Evolutionary conservation across 2,888 invertebrate species (phyloP).

Genomic region (Hyles lineata): DNA sequence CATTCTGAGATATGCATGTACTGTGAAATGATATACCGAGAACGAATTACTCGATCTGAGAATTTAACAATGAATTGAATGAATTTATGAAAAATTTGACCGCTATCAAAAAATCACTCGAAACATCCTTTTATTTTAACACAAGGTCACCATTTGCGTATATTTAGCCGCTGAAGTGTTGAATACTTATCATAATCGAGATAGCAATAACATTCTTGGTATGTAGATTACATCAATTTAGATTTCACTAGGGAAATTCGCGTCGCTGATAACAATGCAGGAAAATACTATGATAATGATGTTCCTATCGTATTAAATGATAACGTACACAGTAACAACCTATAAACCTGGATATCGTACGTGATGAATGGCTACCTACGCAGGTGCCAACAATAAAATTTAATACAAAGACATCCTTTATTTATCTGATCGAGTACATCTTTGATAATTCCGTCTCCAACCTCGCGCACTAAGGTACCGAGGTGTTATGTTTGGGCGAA

Average conservation of each 20-base stretch:
- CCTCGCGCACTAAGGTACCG: no score
- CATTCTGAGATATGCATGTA: no score
- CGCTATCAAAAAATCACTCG: neutral
- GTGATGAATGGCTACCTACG: no score
- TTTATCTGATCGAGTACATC: neutral
- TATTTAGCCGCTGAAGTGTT: slow-evolving; percentile 8
- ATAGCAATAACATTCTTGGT: slow-evolving; percentile 9
- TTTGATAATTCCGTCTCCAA: no score
- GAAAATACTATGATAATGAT: neutral
- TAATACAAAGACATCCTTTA: neutral
- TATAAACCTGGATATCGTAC: neutral
- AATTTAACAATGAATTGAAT: neutral
- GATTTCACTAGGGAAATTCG: neutral
- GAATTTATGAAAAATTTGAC: no score
- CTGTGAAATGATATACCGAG: no score
- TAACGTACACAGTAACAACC: neutral
- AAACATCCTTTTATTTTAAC: slow-evolving; percentile 3
- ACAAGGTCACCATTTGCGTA: slow-evolving; percentile 9
- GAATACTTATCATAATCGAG: slow-evolving; percentile 14
- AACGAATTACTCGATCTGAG: neutral
- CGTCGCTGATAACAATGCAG: slow-evolving; percentile 2
- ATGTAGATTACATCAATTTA: slow-evolving; percentile 17
- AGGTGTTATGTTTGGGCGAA: no score
- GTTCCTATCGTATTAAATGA: neutral
- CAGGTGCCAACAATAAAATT: no score